Evolutionary conservation across 2,113 vertebrate species (phyloP).

Genomic region (Grammomys dolichurus): DNA sequence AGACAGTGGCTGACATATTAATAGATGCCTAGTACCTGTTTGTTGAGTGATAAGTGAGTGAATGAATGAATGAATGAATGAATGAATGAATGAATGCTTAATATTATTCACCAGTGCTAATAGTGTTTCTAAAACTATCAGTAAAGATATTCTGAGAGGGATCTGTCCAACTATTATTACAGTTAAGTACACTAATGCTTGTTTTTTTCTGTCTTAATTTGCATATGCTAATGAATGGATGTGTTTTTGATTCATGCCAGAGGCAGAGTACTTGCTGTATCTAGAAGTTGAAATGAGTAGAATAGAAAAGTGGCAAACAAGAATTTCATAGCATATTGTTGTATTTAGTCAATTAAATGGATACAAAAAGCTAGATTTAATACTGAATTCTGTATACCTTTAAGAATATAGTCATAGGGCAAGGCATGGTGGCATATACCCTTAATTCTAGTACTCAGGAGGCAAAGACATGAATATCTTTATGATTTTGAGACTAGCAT

Average conservation of each 20-base stretch:
- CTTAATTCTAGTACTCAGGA: neutral
- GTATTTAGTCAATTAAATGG: neutral
- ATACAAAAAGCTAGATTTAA: neutral
- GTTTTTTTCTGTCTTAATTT: neutral
- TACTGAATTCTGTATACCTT: neutral
- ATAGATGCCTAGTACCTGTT: neutral
- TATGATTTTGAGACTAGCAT: neutral
- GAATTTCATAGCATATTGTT: neutral
- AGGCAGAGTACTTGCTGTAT: neutral
- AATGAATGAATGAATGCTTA: neutral
- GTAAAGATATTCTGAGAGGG: conserved; percentile 16
- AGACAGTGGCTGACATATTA: neutral
- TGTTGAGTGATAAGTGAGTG: conserved; percentile 24
- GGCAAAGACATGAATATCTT: neutral
- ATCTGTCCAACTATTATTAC: conserved; percentile 2
- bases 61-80: conserved; percentile 26
- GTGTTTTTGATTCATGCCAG: neutral
- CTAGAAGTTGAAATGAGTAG: neutral
- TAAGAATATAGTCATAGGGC: neutral
- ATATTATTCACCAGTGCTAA: neutral
- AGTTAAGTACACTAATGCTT: neutral
- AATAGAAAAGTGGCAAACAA: neutral
- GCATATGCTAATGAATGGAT: neutral
- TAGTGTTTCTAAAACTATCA: neutral
- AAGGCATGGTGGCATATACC: neutral